Conservation (phyloP, 2,797 vertebrate genomes). For the Alfaro cultratus region DNA sequence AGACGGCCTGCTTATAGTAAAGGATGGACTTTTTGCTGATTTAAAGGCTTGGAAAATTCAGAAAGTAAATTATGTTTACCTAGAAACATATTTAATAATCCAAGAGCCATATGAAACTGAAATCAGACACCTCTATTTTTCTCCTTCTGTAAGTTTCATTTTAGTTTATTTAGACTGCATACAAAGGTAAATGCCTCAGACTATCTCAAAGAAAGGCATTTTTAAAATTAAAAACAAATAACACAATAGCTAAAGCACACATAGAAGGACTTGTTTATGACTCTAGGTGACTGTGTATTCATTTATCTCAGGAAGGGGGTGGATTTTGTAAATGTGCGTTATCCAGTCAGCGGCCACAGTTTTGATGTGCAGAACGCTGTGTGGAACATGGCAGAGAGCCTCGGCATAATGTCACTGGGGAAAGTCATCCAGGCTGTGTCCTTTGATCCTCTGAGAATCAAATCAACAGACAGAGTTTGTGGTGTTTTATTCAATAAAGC, state of each 20-base stretch:
- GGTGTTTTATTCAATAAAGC: conserved; percentile 47
- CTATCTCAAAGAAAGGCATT: background rate
- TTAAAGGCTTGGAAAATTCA: background rate
- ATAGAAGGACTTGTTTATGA: conserved; percentile 11
- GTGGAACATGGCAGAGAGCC: conserved; percentile 63
- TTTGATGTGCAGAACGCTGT: conserved; percentile 41
- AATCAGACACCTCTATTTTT: background rate
- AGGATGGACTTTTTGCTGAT: background rate
- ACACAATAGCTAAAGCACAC: conserved; percentile 49
- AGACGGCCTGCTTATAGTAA: background rate
- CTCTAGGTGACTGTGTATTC: background rate
- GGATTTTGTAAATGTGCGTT: conserved; percentile 58
- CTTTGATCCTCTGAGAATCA: conserved; percentile 61
- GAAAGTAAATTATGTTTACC: background rate
- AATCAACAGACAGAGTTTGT: conserved; percentile 44
- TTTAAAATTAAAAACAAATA: conserved; percentile 13
- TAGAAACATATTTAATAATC: background rate
- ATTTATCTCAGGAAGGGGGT: conserved; percentile 7
- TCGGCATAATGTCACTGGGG: conserved; percentile 56
- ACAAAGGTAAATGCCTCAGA: background rate
- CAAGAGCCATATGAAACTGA: background rate
- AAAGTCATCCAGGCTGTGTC: conserved; percentile 48
- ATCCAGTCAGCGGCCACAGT: conserved; percentile 43
- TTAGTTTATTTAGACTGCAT: background rate
- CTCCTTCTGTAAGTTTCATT: background rate